Evolutionary conservation across 1,140 invertebrate genomes (phyloP).

Genomic region (Brachionus asplanchnoidis): DNA sequence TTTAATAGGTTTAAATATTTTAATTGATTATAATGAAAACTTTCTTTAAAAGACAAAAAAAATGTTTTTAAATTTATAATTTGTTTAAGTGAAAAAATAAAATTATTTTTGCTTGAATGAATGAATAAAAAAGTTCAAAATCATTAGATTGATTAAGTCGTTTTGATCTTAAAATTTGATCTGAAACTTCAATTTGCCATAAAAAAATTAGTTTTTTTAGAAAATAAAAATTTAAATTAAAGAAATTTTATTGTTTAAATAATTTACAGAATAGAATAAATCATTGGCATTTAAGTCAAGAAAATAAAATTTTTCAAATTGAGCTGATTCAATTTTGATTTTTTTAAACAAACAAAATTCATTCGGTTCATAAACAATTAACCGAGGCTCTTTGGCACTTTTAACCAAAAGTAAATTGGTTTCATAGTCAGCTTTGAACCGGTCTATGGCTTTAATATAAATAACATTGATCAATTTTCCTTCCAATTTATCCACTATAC

Average conservation of each 20-base stretch:
- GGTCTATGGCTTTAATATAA: background rate
- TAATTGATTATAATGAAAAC: no score
- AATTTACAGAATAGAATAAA: constrained; percentile 10
- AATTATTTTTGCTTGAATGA: no score
- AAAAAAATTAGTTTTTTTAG: background rate
- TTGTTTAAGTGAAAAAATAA: no score
- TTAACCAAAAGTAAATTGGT: background rate
- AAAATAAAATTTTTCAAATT: constrained; percentile 9
- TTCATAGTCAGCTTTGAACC: background rate
- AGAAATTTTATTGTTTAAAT: constrained; percentile 18
- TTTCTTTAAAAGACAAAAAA: no score
- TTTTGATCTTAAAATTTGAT: no score
- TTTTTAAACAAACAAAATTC: background rate
- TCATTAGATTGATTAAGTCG: no score
- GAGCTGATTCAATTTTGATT: background rate
- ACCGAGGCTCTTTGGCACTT: background rate
- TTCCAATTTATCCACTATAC: background rate
- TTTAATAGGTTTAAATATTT: no score
- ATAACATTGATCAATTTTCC: background rate
- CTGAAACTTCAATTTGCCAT: no score
- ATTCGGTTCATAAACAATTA: background rate
- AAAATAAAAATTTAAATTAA: background rate
- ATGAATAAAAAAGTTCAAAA: no score
- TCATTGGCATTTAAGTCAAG: background rate
- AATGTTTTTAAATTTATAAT: no score